These are phyloP conservation scores for Paraplagusia blochii DNA, from an alignment of 2,113 vertebrate genomes.

Conservation along the genomic window DNA sequence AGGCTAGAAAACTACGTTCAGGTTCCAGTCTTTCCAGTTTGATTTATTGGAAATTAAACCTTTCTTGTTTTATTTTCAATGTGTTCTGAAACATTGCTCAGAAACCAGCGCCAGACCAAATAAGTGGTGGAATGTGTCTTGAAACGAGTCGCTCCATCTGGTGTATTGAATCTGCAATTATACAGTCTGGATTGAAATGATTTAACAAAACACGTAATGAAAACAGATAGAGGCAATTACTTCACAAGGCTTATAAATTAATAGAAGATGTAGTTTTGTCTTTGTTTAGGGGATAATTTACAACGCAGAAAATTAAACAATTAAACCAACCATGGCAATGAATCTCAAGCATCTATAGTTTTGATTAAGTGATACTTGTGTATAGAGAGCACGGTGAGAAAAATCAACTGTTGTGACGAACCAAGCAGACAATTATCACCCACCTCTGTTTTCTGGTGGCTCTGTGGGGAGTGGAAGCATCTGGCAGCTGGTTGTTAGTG, in stretches of 20 bases:
- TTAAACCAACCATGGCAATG: not conserved
- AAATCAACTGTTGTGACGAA: not conserved
- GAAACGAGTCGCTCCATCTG: constrained; percentile 10
- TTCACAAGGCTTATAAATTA: not conserved
- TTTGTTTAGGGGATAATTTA: not conserved
- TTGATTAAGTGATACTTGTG: not conserved
- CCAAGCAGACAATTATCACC: not conserved
- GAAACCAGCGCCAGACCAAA: constrained; percentile 4
- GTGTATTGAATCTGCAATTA: not conserved
- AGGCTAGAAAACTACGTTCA: not conserved
- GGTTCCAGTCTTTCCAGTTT: constrained; percentile 2
- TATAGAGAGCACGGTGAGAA: not conserved
- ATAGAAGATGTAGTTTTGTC: not conserved
- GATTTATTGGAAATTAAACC: not conserved
- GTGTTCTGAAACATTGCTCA: constrained; percentile 2
- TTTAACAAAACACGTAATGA: not conserved
- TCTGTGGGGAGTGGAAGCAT: constrained; percentile 5
- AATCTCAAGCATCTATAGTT: not conserved
- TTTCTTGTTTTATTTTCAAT: too few species aligned
- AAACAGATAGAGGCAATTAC: constrained; percentile 1
- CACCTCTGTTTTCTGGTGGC: not conserved
- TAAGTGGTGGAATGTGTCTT: not conserved
- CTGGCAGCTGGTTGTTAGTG: constrained; percentile 21
- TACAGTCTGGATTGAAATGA: not conserved
- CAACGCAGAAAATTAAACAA: not conserved